A percentile compares a stretch with the other conserved stretches of the same genome.
phyloP scores from a whole-genome alignment of 1,140 invertebrate species.

The Caerostris extrusa region DNA sequence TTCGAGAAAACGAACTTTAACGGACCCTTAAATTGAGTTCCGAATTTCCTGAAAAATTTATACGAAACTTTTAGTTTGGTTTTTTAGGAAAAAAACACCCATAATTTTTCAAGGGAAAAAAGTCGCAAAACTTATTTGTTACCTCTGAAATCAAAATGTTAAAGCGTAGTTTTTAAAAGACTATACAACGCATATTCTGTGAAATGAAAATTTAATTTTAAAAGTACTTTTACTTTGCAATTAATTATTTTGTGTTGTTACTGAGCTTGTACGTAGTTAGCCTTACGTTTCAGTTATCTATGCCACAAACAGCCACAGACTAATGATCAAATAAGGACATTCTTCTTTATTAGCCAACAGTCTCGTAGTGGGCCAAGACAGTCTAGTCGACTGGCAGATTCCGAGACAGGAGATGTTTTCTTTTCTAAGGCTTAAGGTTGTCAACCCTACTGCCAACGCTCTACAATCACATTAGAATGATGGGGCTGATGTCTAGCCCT shows the following conservation, averaged over 20 bases:
- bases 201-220: neutral
- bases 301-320: too few species aligned
- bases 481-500: too few species aligned
- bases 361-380: too few species aligned
- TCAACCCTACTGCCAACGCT: too few species aligned
- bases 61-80: conserved; percentile 22
- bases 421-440: too few species aligned
- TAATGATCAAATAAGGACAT: too few species aligned
- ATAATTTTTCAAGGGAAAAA: neutral
- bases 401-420: too few species aligned
- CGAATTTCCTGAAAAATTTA: conserved; percentile 24
- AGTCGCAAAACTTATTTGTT: neutral
- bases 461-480: too few species aligned
- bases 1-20: conserved; percentile 29
- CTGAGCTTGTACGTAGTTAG: too few species aligned
- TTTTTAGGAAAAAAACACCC: neutral
- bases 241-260: neutral
- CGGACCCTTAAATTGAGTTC: conserved; percentile 17
- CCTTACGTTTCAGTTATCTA: too few species aligned
- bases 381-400: too few species aligned
- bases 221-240: neutral
- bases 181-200: neutral
- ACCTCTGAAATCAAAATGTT: neutral
- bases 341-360: too few species aligned
- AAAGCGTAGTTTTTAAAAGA: neutral